Base-by-base conservation (phyloP, 2,797 vertebrate genomes). In the Tiaroga cobitis region DNA sequence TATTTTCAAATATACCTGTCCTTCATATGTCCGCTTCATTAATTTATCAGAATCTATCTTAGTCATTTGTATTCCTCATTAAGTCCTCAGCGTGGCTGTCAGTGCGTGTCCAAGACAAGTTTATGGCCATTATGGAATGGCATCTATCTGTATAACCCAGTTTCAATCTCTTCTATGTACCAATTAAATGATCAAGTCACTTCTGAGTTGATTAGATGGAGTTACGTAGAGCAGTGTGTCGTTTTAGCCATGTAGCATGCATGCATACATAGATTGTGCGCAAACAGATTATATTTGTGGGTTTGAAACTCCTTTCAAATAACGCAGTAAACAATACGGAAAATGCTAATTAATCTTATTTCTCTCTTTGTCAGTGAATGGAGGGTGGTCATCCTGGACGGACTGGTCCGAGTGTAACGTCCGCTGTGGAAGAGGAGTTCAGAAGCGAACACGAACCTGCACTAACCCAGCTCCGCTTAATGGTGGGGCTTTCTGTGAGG, bases 401-500 rank as follows among this genome's bases (percentile, higher is more conserved):
- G 97, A 98, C 92, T 99, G 98, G 98, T 97, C 98, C 0, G 93
- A 95, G 86, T 99, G 98, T 86, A 99, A 96, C 0, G 96, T 97
- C 0, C 97, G 93, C 39, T 99, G 98, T 29, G 98, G 97, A 1
- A 96, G 97, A 49, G 98, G 98, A n/a, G 94, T 97, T 91, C 97
- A 99, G 94, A 99, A 98, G 86, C 96, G 98, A 24, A 97, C 98
- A 0, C 96, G 98, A 86, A 98, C 97, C 29, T 99, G 98, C 92
- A 99, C 98, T 39, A 99, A 99, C 91, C 98, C 98, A 0, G 97
- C 98, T 7, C 98, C 98, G 0, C 96, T 99, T 89, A 99, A 99
- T 5, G 97, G 98, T 41, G 98, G 98, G 0, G 95, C 96, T 9
- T 99, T 99, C 93, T 99, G 98, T 0, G 97, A 99, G 90, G 98